These are phyloP conservation scores for Threskiornis aethiopicus DNA, from an alignment of 2,797 vertebrate genomes.

Conservation along the genomic window DNA sequence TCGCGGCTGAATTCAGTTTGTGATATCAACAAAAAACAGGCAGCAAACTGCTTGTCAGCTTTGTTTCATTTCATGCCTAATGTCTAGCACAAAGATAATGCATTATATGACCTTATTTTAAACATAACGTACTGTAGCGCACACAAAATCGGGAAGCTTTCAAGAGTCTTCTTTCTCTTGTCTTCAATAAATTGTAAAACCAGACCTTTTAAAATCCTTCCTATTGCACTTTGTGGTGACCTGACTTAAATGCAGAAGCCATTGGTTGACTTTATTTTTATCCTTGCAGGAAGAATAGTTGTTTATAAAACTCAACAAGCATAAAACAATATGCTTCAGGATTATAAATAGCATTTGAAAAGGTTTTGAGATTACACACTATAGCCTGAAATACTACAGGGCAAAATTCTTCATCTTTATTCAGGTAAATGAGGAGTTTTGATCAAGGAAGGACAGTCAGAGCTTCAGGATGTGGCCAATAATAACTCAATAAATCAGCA, in stretches of 20 bases:
- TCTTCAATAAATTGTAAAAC: conserved; percentile 26
- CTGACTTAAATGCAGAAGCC: not conserved
- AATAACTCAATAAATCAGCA: conserved; percentile 43
- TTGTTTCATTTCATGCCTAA: not conserved
- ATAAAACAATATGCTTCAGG: not conserved
- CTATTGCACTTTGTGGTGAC: conserved; percentile 36
- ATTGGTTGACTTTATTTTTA: conserved; percentile 31
- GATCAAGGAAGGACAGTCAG: not conserved
- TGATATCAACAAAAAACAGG: not conserved
- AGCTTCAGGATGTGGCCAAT: conserved; percentile 18
- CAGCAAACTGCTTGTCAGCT: not conserved
- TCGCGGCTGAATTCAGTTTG: not conserved
- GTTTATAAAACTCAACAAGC: conserved; percentile 54
- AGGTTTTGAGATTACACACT: conserved; percentile 34
- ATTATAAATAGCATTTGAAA: conserved; percentile 53
- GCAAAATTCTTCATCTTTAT: conserved; percentile 21
- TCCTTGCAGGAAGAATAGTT: conserved; percentile 34
- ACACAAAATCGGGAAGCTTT: not conserved
- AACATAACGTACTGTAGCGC: not conserved
- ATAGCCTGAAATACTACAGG: not conserved
- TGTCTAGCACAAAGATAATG: not conserved
- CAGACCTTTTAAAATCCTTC: conserved; percentile 49
- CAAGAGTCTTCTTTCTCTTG: not conserved
- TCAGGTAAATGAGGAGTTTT: conserved; percentile 11
- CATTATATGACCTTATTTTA: not conserved